Base-by-base conservation (phyloP, 2,888 invertebrate species). In the Diogma glabrata region DNA sequence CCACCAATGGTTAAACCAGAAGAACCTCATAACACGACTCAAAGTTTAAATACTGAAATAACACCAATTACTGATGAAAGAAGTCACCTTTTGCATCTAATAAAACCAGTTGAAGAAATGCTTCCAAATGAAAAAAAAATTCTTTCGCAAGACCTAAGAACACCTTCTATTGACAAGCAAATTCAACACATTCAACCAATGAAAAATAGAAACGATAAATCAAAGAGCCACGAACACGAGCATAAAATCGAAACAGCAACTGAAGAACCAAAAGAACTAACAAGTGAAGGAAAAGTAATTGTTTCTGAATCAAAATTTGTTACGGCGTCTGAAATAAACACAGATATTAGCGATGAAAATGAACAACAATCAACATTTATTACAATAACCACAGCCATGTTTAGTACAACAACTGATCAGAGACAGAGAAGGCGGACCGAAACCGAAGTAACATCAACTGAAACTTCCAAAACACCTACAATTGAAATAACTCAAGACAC, bases 71-170 rank as follows among this genome's bases (percentile, higher is more conserved):
- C 43, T 2, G 20, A 20, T 3, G 43, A 43, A 9, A n/a, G n/a
- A n/a, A n/a, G n/a, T n/a, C n/a, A n/a, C n/a, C n/a, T n/a, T 20
- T 14, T 14, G 19, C 22, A 22, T 9, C 24, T 14, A 9, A 23
- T 14, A 5, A 46, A 10, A 10, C n/a, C 14, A 26, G n/a, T 26
- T 26, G 14, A 64, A 14, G 64, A 65, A 50, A 64, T 63, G 4
- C 53, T 69, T 57, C 70, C 68, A 5, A 68, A 68, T 51, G 64
- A 61, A 8, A 69, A 69, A 57, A 69, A 68, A 57, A 60, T 60
- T 40, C 57, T 64, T 49, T 61, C 60, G 14, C 63, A 64, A 53
- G 65, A 67, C 46, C 49, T 67, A 46, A 61, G 9, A n/a, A 43
- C 10, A 14, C 43, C 43, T 6, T 6, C 20, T n/a, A 59, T 50